Percentiles rank a stretch among this genome's conserved stretches.
Conservation (phyloP, 2,797 vertebrate genomes). For the Phylloscopus collybita region DNA sequence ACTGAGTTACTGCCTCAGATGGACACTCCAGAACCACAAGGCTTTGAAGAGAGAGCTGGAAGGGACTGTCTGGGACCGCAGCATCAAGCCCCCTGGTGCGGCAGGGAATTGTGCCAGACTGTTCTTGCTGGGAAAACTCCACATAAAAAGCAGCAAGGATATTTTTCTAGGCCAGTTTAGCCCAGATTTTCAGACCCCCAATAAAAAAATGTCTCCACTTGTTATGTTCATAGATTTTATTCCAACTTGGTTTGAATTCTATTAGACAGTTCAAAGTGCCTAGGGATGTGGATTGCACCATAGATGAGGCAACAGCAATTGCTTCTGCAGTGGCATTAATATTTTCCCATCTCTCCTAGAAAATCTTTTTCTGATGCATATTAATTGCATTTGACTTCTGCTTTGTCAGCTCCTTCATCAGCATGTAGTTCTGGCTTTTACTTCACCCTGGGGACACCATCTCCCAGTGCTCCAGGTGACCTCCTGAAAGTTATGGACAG, state of each 20-base stretch:
- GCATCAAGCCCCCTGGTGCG: neutral
- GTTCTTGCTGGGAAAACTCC: neutral
- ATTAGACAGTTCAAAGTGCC: neutral
- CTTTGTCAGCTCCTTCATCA: conserved; percentile 16
- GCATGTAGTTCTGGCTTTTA: neutral
- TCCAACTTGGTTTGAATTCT: neutral
- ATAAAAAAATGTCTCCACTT: neutral
- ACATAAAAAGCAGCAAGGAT: neutral
- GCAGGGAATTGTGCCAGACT: neutral
- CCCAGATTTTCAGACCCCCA: neutral
- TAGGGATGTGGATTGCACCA: neutral
- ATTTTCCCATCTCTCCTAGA: neutral
- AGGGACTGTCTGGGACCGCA: neutral
- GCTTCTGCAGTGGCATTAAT: neutral
- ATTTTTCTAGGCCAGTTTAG: neutral
- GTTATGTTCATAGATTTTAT: neutral
- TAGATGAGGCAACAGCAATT: neutral
- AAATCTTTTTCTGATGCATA: neutral
- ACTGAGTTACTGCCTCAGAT: neutral
- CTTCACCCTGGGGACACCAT: neutral
- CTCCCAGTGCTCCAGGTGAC: neutral
- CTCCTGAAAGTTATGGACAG: neutral
- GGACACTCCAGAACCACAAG: neutral
- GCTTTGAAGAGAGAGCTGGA: neutral
- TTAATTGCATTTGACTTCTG: conserved; percentile 25